These are phyloP conservation scores for Carduelis carduelis DNA, from an alignment of 2,797 vertebrate species.

Conservation along the genomic window DNA sequence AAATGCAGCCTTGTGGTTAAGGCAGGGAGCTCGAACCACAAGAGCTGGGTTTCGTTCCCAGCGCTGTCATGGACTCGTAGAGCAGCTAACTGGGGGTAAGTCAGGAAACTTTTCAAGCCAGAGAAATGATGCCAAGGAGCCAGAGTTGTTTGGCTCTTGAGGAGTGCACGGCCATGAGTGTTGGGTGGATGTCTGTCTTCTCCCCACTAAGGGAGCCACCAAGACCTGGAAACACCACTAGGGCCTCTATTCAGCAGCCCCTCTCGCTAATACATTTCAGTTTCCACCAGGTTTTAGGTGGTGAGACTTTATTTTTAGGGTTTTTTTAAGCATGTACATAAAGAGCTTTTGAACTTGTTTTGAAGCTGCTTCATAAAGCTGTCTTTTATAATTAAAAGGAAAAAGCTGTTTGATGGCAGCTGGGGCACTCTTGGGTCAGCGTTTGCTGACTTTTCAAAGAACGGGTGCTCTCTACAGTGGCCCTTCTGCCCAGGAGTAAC, in stretches of 20 bases:
- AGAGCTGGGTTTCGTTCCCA: constrained; percentile 31
- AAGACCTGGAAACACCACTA: neutral
- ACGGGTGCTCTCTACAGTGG: rapidly evolving
- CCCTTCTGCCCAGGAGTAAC: neutral
- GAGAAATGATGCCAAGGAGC: neutral
- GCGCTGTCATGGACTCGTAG: neutral
- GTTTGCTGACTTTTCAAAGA: neutral
- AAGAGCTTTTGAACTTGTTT: neutral
- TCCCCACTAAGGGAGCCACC: neutral
- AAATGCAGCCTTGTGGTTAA: constrained; percentile 66
- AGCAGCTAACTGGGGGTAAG: constrained; percentile 22
- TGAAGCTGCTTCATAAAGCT: neutral
- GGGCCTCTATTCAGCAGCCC: neutral
- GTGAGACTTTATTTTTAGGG: neutral
- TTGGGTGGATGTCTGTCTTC: neutral
- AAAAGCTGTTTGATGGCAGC: neutral
- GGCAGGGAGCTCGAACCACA: constrained; percentile 43
- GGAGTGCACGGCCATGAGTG: neutral
- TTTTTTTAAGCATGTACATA: neutral
- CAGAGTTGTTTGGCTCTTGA: neutral
- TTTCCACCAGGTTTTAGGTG: neutral
- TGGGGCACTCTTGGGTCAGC: neutral
- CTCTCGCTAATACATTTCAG: neutral
- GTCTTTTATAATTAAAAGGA: neutral
- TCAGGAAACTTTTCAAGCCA: neutral